Base-by-base conservation (phyloP, 2,797 vertebrate species). In the Staurois parvus region DNA sequence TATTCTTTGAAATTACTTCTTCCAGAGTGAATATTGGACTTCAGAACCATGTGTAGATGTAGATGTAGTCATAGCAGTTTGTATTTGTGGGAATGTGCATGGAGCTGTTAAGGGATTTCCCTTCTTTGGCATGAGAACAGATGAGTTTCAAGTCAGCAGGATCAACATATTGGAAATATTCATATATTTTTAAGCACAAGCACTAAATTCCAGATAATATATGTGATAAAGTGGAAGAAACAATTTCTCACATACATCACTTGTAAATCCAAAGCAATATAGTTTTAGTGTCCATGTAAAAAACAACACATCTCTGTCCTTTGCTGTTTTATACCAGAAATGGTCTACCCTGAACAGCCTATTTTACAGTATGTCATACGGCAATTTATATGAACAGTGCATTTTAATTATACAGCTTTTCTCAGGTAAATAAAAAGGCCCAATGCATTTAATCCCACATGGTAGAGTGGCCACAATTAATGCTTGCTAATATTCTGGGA, bases 151-250 rank as follows among this genome's bases (percentile, higher is more conserved):
- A 68, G 79, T 78, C 52, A 77, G 28, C 1, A 52, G 67, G 32
- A 77, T 86, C 28, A 77, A 56, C 40, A 80, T 68, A 42, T 32
- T 64, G 67, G 67, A 76, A 74, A 67, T 83, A 67, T 32, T 52
- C 17, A 52, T 52, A 52, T 52, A 52, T 52, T 66, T 75, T 64
- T 2, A 83, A 48, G 56, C 32, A 69, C 66, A 28, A 0, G 42
- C 64, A 81, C 13, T 69, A 48, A 72, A 72, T 72, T 81, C 42
- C 40, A 83, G 45, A 37, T 24, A 73, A 82, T 59, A 24, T 59
- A 59, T 74, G 11, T 82, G 80, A 68, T 74, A 75, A 83, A 56
- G 19, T 5, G 8, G 21, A 76, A 32, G 29, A 68, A 76, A 81
- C 13, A 64, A 59, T 59, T 26, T 59, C 45, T 42, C 9, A 17